A percentile compares a stretch with the other conserved stretches of the same genome.
Evolutionary conservation across 2,113 vertebrate species (phyloP).

Genomic region (Phainopepla nitens): DNA sequence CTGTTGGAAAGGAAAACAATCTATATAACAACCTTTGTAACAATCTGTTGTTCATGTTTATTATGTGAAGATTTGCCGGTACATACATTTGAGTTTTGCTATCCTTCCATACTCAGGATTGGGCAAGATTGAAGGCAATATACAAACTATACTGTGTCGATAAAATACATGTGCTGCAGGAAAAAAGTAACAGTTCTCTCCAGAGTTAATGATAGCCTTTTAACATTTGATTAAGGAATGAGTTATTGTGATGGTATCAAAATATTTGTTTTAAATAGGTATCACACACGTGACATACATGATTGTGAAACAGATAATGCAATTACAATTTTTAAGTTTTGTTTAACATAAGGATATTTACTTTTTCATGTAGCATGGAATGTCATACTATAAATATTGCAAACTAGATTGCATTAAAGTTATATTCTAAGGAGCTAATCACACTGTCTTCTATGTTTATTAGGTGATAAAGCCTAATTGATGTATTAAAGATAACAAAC

Average conservation of each 20-base stretch:
- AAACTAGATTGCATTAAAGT: background rate
- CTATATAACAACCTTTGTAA: background rate
- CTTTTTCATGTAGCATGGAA: background rate
- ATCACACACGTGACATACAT: background rate
- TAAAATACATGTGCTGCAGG: background rate
- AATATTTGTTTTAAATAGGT: background rate
- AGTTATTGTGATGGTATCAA: background rate
- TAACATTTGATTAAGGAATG: background rate
- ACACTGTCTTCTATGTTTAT: background rate
- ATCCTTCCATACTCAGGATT: background rate
- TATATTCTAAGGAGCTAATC: background rate
- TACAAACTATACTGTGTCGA: background rate
- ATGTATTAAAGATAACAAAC: background rate
- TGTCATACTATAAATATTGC: background rate
- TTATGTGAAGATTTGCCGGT: background rate
- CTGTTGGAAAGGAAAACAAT: background rate
- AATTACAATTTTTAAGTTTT: background rate
- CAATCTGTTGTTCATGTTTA: background rate
- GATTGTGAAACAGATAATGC: background rate
- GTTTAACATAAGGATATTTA: background rate
- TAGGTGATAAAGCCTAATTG: constrained; percentile 21
- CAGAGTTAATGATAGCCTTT: background rate
- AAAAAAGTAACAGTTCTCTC: background rate
- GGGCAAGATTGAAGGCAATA: background rate
- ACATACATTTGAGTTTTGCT: background rate